Conservation (phyloP, 2,113 vertebrate genomes). For the Passerina amoena region DNA sequence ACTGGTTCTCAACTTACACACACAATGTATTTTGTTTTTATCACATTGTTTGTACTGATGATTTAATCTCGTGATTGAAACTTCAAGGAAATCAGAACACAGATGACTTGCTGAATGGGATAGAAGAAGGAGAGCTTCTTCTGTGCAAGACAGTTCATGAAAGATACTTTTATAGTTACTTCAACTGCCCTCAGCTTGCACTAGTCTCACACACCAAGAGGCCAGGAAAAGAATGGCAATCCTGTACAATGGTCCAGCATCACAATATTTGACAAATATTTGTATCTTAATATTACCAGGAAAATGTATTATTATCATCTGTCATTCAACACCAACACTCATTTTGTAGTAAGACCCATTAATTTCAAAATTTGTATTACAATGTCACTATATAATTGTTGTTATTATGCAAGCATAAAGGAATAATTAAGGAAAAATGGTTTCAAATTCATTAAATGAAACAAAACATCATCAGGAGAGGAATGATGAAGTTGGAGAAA, state of each 20-base stretch:
- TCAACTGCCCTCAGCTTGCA: not conserved
- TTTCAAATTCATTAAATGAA: not conserved
- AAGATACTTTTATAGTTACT: not conserved
- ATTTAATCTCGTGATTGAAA: not conserved
- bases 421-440: not conserved
- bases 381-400: not conserved
- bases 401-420: not conserved
- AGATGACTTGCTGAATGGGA: not conserved
- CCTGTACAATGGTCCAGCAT: not conserved
- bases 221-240: not conserved
- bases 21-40: not conserved
- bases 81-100: not conserved
- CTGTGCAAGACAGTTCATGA: not conserved
- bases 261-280: not conserved
- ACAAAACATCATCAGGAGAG: not conserved
- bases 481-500: not conserved
- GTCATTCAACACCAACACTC: not conserved
- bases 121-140: not conserved
- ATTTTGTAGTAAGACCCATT: not conserved
- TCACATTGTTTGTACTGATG: not conserved
- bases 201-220: not conserved
- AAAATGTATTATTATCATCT: not conserved
- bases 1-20: not conserved
- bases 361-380: not conserved
- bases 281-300: not conserved